phyloP scores from a whole-genome alignment of 2,113 vertebrate species.

The Varanus komodoensis region DNA sequence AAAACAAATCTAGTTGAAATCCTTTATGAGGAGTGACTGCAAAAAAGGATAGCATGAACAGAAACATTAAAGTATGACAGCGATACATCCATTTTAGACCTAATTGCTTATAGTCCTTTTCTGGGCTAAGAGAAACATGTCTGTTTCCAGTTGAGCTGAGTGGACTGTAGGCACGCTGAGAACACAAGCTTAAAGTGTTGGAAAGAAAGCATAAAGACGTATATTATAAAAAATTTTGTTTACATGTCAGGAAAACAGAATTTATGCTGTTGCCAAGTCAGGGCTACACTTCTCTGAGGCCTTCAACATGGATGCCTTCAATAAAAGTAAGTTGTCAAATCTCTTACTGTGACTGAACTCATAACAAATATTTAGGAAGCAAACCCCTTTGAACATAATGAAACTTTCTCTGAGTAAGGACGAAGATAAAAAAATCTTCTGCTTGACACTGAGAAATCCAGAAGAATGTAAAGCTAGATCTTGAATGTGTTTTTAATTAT shows the following conservation, averaged over 20 bases:
- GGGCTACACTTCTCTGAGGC: conserved; percentile 95
- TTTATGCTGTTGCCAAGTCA: conserved; percentile 97
- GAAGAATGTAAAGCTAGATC: background rate
- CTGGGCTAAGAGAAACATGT: background rate
- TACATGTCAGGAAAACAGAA: conserved; percentile 90
- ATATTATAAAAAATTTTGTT: conserved; percentile 57
- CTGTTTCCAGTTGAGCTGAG: background rate
- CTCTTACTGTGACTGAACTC: conserved; percentile 23
- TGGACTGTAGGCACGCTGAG: background rate
- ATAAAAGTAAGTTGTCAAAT: conserved; percentile 85
- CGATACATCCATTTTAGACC: background rate
- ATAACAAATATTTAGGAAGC: background rate
- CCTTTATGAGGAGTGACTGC: background rate
- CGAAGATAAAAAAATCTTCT: background rate
- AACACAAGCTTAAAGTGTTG: background rate
- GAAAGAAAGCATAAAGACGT: background rate
- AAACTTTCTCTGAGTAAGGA: background rate
- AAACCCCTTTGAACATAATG: background rate
- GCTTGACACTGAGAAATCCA: background rate
- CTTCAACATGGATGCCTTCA: conserved; percentile 81
- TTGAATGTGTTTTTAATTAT: background rate
- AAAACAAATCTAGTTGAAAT: background rate
- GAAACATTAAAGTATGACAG: background rate
- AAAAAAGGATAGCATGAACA: background rate
- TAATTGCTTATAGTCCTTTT: background rate